phyloP scores from a whole-genome alignment of 2,797 vertebrate genomes.

The Thaleichthys pacificus region DNA sequence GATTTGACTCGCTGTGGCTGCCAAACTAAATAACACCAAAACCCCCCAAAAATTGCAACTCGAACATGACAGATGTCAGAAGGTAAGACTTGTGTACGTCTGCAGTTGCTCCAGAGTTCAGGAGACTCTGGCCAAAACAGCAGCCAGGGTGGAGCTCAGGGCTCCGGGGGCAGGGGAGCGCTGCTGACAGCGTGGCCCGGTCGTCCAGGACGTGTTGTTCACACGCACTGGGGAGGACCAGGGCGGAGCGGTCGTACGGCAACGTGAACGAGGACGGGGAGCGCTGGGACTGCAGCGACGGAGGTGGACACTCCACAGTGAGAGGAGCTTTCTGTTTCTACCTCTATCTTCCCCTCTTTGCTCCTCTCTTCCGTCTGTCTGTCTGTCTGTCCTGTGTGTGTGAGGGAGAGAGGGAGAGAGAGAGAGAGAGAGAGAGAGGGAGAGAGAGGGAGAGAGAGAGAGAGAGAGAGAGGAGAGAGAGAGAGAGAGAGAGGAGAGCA shows the following conservation, averaged over 20 bases:
- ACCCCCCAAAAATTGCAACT: neutral
- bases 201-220: too few species aligned
- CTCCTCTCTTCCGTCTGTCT: neutral
- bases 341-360: slow-evolving; percentile 6
- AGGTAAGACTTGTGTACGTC: too few species aligned
- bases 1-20: too few species aligned
- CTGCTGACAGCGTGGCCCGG: slow-evolving; percentile 28
- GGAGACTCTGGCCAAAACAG: too few species aligned
- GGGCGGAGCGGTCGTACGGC: slow-evolving; percentile 53
- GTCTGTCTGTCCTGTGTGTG: too few species aligned
- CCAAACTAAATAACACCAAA: slow-evolving; percentile 12
- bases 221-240: too few species aligned
- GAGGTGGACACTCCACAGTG: slow-evolving; percentile 63
- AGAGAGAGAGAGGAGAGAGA: neutral
- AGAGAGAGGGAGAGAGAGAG: slow-evolving; percentile 58
- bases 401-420: slow-evolving; percentile 41
- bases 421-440: too few species aligned
- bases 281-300: slow-evolving; percentile 70
- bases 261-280: slow-evolving; percentile 65
- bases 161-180: slow-evolving; percentile 39
- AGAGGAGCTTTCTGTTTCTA: slow-evolving; percentile 59
- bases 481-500: slow-evolving; percentile 32
- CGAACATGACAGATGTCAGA: too few species aligned
- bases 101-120: too few species aligned
- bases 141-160: too few species aligned